A percentile compares a stretch with the other conserved stretches of the same genome.
Evolutionary conservation across 2,113 vertebrate species (phyloP).

Genomic region (Pituophis catenifer): DNA sequence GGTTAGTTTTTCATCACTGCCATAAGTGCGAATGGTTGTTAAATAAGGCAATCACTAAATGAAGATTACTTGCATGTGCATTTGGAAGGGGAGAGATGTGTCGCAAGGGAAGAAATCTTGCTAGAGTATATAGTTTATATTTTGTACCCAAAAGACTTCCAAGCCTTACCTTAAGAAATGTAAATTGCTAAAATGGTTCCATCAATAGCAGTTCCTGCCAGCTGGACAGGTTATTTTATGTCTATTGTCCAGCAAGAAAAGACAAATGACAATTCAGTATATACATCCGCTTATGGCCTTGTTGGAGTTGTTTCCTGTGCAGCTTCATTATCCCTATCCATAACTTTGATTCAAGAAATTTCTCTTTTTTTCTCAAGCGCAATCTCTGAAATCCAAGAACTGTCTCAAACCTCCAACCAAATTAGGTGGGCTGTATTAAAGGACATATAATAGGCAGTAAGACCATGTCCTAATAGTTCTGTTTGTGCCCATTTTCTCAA

Average conservation of each 20-base stretch:
- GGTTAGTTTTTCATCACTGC: not conserved
- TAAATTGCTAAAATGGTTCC: not conserved
- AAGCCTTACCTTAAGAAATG: not conserved
- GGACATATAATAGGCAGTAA: not conserved
- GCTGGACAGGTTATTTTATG: not conserved
- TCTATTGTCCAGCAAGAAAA: not conserved
- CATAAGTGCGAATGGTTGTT: not conserved
- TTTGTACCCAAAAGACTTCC: not conserved
- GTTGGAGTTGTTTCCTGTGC: not conserved
- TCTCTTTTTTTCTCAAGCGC: not conserved
- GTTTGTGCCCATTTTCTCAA: not conserved
- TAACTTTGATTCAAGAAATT: not conserved
- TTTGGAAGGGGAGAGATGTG: not conserved
- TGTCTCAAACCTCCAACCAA: not conserved
- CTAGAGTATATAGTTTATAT: not conserved
- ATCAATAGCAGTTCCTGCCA: not conserved
- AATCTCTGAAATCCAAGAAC: not conserved
- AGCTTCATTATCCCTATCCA: not conserved
- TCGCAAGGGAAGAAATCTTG: not conserved
- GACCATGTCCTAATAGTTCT: not conserved
- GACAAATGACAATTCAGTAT: not conserved
- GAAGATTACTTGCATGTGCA: not conserved
- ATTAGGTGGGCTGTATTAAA: not conserved
- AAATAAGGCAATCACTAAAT: not conserved
- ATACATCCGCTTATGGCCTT: not conserved